Conservation (phyloP, 2,797 vertebrate species). For the Rhinella marina region DNA sequence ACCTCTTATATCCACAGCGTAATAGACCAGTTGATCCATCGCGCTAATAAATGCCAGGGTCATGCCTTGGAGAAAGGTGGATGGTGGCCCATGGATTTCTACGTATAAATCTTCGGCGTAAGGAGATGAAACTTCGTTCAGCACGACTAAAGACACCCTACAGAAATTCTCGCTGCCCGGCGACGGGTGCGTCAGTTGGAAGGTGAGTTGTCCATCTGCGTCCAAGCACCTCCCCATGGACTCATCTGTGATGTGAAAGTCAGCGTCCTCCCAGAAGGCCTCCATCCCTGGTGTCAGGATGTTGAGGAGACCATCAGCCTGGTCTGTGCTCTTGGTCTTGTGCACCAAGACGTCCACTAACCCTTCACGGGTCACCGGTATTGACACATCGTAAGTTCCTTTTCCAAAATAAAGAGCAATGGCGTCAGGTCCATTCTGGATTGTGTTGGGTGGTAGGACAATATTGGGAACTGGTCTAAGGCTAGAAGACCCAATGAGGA, state of each 20-base stretch:
- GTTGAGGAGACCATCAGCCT: slow-evolving; percentile 73
- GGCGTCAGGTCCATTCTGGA: slow-evolving; percentile 85
- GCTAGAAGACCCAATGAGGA: slow-evolving; percentile 79
- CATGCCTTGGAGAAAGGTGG: slow-evolving; percentile 65
- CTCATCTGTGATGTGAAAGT: slow-evolving; percentile 76
- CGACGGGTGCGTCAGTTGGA: slow-evolving; percentile 76
- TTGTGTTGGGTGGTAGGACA: slow-evolving; percentile 76
- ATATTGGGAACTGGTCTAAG: slow-evolving; percentile 76
- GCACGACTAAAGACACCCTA: slow-evolving; percentile 65
- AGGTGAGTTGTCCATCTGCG: slow-evolving; percentile 77
- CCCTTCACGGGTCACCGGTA: slow-evolving; percentile 70
- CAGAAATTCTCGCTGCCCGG: slow-evolving; percentile 82
- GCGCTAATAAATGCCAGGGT: slow-evolving; percentile 79
- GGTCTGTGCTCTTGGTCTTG: slow-evolving; percentile 73
- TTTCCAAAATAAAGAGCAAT: slow-evolving; percentile 81
- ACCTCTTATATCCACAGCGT: slow-evolving; percentile 67
- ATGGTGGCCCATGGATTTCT: slow-evolving; percentile 75
- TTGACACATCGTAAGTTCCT: slow-evolving; percentile 72
- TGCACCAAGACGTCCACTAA: slow-evolving; percentile 84
- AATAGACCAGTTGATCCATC: slow-evolving; percentile 73
- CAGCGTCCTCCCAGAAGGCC: slow-evolving; percentile 80
- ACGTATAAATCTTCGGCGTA: slow-evolving; percentile 71
- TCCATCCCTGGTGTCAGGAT: slow-evolving; percentile 77
- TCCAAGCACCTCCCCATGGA: slow-evolving; percentile 83
- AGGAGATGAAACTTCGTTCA: slow-evolving; percentile 71